These are phyloP conservation scores for Cetoscarus ocellatus DNA, from an alignment of 2,797 vertebrate species.

Conservation along the genomic window DNA sequence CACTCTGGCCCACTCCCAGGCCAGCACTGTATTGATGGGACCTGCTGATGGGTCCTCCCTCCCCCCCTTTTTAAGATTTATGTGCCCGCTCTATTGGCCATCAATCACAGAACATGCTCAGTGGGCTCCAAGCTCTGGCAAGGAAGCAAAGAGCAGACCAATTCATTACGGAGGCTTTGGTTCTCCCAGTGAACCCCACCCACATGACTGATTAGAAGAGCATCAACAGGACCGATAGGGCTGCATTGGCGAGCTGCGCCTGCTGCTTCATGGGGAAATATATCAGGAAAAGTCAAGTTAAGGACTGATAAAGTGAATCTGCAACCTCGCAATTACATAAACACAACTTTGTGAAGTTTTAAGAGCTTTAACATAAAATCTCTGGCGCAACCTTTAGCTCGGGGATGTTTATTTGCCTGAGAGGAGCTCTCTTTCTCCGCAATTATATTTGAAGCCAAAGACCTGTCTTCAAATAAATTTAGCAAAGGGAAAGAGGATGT, in stretches of 20 bases:
- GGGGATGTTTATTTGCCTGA: conserved; percentile 34
- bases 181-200: conserved; percentile 59
- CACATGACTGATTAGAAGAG: conserved; percentile 66
- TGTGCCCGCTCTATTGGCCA: conserved; percentile 73
- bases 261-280: conserved; percentile 2
- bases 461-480: not conserved
- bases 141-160: conserved; percentile 51
- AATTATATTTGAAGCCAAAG: conserved; percentile 16
- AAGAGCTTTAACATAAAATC: conserved; percentile 41
- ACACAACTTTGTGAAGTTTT: conserved; percentile 33
- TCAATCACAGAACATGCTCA: conserved; percentile 76
- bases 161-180: conserved; percentile 69
- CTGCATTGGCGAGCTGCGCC: conserved; percentile 25
- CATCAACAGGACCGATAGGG: conserved; percentile 50
- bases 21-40: conserved; percentile 65
- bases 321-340: conserved; percentile 35
- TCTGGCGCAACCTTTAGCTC: conserved; percentile 18
- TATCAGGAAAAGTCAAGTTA: conserved; percentile 19
- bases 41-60: conserved; percentile 56
- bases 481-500: conserved; percentile 2
- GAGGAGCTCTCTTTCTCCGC: not conserved
- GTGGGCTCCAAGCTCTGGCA: conserved; percentile 46
- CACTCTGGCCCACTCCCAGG: conserved; percentile 50
- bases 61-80: conserved; percentile 71
- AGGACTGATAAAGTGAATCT: conserved; percentile 32